A percentile compares a stretch with the other conserved stretches of the same genome.
phyloP scores from a whole-genome alignment of 1,140 invertebrate species.

The Dreissena rostriformis region DNA sequence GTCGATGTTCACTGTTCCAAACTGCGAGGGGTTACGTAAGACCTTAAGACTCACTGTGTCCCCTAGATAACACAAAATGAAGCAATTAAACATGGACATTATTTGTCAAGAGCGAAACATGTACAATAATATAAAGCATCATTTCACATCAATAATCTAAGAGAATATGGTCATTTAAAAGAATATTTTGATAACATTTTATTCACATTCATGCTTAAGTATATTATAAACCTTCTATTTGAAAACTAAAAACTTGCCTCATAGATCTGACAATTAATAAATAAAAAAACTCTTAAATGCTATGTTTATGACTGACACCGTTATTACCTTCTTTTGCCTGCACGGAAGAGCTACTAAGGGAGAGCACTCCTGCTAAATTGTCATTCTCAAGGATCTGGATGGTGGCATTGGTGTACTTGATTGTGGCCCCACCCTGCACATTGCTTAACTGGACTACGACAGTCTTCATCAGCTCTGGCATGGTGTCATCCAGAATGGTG shows the following conservation, averaged over 20 bases:
- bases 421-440: conserved; percentile 71
- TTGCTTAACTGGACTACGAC: conserved; percentile 70
- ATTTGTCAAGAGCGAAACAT: too few species aligned
- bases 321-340: conserved; percentile 75
- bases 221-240: neutral
- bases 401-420: conserved; percentile 64
- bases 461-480: conserved; percentile 75
- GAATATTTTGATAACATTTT: neutral
- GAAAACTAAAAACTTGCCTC: too few species aligned
- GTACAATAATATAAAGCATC: too few species aligned
- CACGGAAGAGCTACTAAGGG: conserved; percentile 70
- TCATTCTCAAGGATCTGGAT: conserved; percentile 78
- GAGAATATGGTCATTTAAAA: too few species aligned
- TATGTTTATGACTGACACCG: too few species aligned
- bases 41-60: conserved; percentile 65
- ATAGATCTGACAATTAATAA: too few species aligned
- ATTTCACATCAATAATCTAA: too few species aligned
- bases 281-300: neutral
- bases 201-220: neutral
- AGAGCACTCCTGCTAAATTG: conserved; percentile 76
- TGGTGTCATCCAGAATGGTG: conserved; percentile 73
- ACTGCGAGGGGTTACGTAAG: conserved; percentile 61
- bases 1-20: conserved; percentile 70
- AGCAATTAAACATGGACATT: too few species aligned
- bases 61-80: conserved; percentile 53